A percentile compares a stretch with the other conserved stretches of the same genome.
phyloP scores from a whole-genome alignment of 2,797 vertebrate species.

The Bovichtus variegatus region DNA sequence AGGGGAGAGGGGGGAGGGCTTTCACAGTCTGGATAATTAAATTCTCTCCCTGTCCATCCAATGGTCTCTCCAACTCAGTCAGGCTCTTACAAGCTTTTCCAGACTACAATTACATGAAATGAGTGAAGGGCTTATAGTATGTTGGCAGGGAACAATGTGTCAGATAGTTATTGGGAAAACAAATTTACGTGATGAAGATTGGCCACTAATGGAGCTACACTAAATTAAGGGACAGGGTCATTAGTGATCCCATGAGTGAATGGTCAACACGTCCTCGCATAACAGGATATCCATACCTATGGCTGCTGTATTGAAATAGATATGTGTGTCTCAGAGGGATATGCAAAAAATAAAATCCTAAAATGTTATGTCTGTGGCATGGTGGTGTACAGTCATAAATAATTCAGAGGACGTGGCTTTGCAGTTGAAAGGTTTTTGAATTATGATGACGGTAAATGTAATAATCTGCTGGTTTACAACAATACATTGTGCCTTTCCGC shows the following conservation, averaged over 20 bases:
- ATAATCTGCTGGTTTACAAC: slow-evolving; percentile 1
- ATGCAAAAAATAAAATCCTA: slow-evolving; percentile 13
- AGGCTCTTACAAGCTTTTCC: slow-evolving; percentile 21
- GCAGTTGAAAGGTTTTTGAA: slow-evolving; percentile 4
- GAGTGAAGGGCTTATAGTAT: background rate
- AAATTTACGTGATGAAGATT: slow-evolving; percentile 2
- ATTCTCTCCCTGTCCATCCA: slow-evolving; percentile 53
- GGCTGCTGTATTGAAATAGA: slow-evolving; percentile 4
- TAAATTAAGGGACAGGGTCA: slow-evolving; percentile 20
- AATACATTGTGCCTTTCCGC: background rate
- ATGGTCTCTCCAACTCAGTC: slow-evolving; percentile 30
- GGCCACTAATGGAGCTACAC: slow-evolving; percentile 6
- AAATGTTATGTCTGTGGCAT: slow-evolving; percentile 11
- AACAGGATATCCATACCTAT: background rate
- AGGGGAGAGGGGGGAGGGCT: slow-evolving; percentile 20
- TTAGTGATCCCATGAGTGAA: slow-evolving; percentile 23
- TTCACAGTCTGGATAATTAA: slow-evolving; percentile 58
- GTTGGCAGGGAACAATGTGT: slow-evolving; percentile 25
- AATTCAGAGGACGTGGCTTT: background rate
- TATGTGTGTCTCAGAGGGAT: slow-evolving; percentile 18
- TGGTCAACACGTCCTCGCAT: slow-evolving; percentile 40
- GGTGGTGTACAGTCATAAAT: background rate
- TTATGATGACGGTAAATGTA: background rate
- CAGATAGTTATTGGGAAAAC: slow-evolving; percentile 17
- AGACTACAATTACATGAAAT: slow-evolving; percentile 30